Evolutionary conservation across 1,140 invertebrate species (phyloP).

Genomic region (Penaeus chinensis): DNA sequence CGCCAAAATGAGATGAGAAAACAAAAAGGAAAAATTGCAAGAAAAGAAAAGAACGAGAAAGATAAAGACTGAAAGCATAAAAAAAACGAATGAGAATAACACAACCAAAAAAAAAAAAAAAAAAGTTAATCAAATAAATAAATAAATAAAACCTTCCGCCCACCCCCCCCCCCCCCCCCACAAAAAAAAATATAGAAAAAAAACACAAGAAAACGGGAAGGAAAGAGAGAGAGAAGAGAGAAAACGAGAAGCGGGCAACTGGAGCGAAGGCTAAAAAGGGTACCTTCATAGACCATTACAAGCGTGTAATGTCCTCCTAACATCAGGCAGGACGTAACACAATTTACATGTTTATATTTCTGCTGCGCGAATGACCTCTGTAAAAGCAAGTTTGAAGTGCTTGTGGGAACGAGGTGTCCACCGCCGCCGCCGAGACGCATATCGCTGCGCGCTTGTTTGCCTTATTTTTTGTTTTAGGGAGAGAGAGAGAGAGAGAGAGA

Average conservation of each 20-base stretch:
- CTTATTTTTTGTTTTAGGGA: neutral
- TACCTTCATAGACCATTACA: slow-evolving; percentile 23
- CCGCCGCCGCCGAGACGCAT: neutral
- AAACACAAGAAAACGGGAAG: neutral
- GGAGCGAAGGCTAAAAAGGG: neutral
- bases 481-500: too few species aligned
- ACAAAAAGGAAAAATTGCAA: too few species aligned
- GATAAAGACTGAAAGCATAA: too few species aligned
- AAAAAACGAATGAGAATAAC: too few species aligned
- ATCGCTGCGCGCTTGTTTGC: too few species aligned
- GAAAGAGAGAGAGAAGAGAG: slow-evolving; percentile 12
- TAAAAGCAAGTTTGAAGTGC: slow-evolving; percentile 31
- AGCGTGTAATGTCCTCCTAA: slow-evolving; percentile 1
- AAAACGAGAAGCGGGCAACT: neutral
- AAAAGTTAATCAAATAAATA: too few species aligned
- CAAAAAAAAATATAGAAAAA: neutral
- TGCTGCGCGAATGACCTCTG: slow-evolving; percentile 35
- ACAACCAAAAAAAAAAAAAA: too few species aligned
- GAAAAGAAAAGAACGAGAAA: too few species aligned
- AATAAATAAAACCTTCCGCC: too few species aligned
- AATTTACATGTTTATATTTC: slow-evolving; percentile 47
- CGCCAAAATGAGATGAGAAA: too few species aligned
- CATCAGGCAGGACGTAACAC: slow-evolving; percentile 32
- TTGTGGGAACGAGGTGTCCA: slow-evolving; percentile 3
- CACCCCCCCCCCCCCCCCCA: too few species aligned